A percentile compares a stretch with the other conserved stretches of the same genome.
These are phyloP conservation scores for Beaufortia kweichowensis DNA, from an alignment of 2,113 vertebrate species.

Conservation along the genomic window DNA sequence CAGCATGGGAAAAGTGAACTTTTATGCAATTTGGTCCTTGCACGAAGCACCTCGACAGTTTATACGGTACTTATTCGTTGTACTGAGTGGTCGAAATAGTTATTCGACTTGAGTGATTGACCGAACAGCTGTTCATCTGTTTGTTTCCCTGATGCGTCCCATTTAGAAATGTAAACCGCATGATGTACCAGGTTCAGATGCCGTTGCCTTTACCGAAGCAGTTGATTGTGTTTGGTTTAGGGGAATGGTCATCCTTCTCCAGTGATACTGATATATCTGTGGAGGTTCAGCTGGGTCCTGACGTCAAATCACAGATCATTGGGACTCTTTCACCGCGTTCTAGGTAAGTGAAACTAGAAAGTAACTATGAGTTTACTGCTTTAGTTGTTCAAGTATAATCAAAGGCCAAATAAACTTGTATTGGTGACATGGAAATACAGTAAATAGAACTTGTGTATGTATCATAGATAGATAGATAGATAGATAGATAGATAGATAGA, in stretches of 20 bases:
- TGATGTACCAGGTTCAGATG: conserved; percentile 77
- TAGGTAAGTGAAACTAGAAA: conserved; percentile 65
- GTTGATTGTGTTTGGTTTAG: conserved; percentile 81
- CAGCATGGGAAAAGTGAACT: conserved; percentile 68
- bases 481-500: no score
- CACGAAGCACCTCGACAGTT: conserved; percentile 77
- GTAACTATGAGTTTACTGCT: no score
- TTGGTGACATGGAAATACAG: no score
- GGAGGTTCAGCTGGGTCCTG: conserved; percentile 74
- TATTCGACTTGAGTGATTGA: background rate
- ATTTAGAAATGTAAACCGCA: conserved; percentile 74
- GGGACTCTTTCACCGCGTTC: conserved; percentile 71
- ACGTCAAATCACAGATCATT: conserved; percentile 68
- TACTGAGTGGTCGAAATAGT: no score
- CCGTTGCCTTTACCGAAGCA: conserved; percentile 80
- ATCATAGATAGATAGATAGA: no score
- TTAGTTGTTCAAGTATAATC: no score
- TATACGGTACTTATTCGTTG: conserved; percentile 68
- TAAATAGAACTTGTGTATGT: no score
- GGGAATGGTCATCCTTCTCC: conserved; percentile 78
- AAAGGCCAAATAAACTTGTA: no score
- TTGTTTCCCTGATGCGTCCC: background rate
- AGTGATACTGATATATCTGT: conserved; percentile 62
- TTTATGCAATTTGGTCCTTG: conserved; percentile 79
- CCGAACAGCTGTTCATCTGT: background rate